Base-by-base conservation (phyloP, 2,888 invertebrate genomes). In the Thereva nobilitata region DNA sequence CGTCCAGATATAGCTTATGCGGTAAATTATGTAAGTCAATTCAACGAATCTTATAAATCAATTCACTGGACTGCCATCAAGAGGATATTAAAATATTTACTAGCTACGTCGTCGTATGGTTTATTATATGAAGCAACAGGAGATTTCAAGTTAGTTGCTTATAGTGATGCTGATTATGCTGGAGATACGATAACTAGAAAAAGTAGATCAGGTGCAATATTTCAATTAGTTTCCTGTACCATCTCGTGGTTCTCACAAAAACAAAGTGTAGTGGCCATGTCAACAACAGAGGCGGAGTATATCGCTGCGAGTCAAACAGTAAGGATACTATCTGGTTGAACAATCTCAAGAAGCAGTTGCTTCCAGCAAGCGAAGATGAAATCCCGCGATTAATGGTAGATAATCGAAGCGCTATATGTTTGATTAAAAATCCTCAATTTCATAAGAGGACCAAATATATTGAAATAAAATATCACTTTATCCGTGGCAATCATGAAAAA, bases 261-360 rank as follows among this genome's bases (percentile, higher is more conserved):
- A 34, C 57, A 57, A 35, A 5, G 35, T 9, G 5, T 34, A 8
- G 45, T 45, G 5, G 45, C 57, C 6, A 9, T 57, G 34, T 44
- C 44, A 35, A 57, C 45, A 9, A 57, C 57, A 37, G 57, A 57
- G 8, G 12, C 57, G 7, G 45, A 57, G 10, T 57, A 57, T 35
- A 42, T 45, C 7, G 45, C 57, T 45, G 74, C 73, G 4, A 72
- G 72, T 61, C 72, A 73, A 65, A 71, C 70, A 8, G 66, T 70
- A 70, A 71, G 55, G 75, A 75, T 56, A n/a, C 72, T 1, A 67
- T 76, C 4, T 77, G 75, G 75, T 56, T 75, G 2, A 23, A 23
- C 23, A 23, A 23, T 23, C 23, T 23, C 23, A 23, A 23, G n/a
- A 64, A 41, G 7, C 35, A 70, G 12, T 38, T 74, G 4, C 52